phyloP scores from a whole-genome alignment of 2,888 invertebrate species.

The Plagiodera versicolora region DNA sequence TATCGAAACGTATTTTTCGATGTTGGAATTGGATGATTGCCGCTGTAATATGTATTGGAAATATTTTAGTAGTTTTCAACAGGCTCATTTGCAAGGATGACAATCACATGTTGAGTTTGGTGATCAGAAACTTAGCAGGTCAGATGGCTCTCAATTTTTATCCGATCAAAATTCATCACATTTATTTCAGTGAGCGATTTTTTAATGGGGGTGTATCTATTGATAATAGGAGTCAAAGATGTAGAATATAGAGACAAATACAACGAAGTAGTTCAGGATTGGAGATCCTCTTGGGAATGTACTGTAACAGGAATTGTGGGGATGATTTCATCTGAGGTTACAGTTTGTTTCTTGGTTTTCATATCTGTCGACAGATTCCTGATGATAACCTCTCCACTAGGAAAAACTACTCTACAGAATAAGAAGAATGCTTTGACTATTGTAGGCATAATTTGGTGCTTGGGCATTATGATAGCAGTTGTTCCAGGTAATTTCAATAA shows the following conservation, averaged over 20 bases:
- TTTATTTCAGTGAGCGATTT: slow-evolving; percentile 61
- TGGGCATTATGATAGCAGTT: slow-evolving; percentile 63
- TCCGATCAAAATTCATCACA: not conserved
- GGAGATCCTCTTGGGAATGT: slow-evolving; percentile 70
- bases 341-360: slow-evolving; percentile 68
- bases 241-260: slow-evolving; percentile 61
- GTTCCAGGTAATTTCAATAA: slow-evolving; percentile 58
- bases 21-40: slow-evolving; percentile 9
- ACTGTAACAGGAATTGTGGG: slow-evolving; percentile 64
- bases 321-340: slow-evolving; percentile 70
- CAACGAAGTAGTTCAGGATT: slow-evolving; percentile 60
- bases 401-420: slow-evolving; percentile 59
- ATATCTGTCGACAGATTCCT: slow-evolving; percentile 71
- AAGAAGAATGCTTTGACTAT: slow-evolving; percentile 58
- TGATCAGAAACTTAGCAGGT: slow-evolving; percentile 10
- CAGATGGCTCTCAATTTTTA: not conserved
- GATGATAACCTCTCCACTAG: slow-evolving; percentile 64
- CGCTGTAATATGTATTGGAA: slow-evolving; percentile 2
- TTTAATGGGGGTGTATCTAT: slow-evolving; percentile 69
- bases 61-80: slow-evolving; percentile 7
- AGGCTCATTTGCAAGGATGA: slow-evolving; percentile 5
- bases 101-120: slow-evolving; percentile 6
- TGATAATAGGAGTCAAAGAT: slow-evolving; percentile 65
- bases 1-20: slow-evolving; percentile 3
- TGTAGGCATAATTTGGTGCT: slow-evolving; percentile 62